A percentile compares a stretch with the other conserved stretches of the same genome.
phyloP scores from a whole-genome alignment of 2,113 vertebrate genomes.

The Oncorhynchus clarkii region DNA sequence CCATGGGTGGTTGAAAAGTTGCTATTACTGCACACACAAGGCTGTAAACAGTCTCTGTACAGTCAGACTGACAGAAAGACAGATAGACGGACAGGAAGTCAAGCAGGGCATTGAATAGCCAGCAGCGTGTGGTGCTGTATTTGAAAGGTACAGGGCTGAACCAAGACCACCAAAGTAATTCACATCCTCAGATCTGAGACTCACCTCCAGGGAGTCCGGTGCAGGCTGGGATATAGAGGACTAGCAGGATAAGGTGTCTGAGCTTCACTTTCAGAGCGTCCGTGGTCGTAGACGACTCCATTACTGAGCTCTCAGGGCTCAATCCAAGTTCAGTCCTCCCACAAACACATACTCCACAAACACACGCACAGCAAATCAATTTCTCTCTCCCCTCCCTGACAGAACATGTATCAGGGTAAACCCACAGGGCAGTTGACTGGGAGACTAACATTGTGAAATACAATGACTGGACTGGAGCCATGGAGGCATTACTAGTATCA shows the following conservation, averaged over 20 bases:
- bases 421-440: not conserved
- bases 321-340: slow-evolving; percentile 35
- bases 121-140: not conserved
- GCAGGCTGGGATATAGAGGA: slow-evolving; percentile 59
- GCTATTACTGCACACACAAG: no score
- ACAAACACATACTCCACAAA: slow-evolving; percentile 8
- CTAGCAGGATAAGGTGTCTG: slow-evolving; percentile 37
- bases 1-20: no score
- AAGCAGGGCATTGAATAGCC: not conserved
- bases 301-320: slow-evolving; percentile 49
- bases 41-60: no score
- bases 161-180: not conserved
- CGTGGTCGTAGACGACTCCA: slow-evolving; percentile 53
- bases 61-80: not conserved
- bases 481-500: not conserved
- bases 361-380: not conserved
- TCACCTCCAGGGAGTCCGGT: slow-evolving; percentile 62
- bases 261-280: slow-evolving; percentile 17
- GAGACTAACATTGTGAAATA: not conserved
- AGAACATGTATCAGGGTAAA: slow-evolving; percentile 6
- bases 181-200: slow-evolving; percentile 7
- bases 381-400: not conserved
- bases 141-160: not conserved
- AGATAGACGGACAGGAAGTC: not conserved
- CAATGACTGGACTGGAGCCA: not conserved